phyloP scores from a whole-genome alignment of 1,140 invertebrate species.

The Drepana arcuata region DNA sequence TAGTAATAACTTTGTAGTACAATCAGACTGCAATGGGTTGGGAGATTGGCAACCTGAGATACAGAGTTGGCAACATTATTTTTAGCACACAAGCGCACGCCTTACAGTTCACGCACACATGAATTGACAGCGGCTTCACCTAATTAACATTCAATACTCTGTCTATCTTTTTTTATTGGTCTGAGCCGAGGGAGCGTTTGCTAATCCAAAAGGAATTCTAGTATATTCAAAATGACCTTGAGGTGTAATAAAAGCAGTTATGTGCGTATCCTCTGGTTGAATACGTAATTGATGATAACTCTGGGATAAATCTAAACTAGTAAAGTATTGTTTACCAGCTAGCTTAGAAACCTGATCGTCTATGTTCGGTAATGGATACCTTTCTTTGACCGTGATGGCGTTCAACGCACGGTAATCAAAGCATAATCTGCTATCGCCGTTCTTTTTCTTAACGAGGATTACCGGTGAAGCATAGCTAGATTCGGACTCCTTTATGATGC shows the following conservation, averaged over 20 bases:
- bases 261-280: conserved; percentile 18
- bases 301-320: conserved; percentile 43
- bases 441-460: conserved; percentile 20
- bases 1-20: too few species aligned
- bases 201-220: conserved; percentile 30
- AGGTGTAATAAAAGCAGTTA: conserved; percentile 36
- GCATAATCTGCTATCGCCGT: conserved; percentile 15
- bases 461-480: conserved; percentile 19
- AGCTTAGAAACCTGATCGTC: conserved; percentile 23
- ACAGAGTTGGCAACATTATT: too few species aligned
- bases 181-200: conserved; percentile 17
- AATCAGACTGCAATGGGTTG: too few species aligned
- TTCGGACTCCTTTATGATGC: conserved; percentile 19
- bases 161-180: too few species aligned
- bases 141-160: too few species aligned
- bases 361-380: conserved; percentile 20
- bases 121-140: too few species aligned
- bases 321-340: conserved; percentile 20
- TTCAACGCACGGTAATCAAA: conserved; percentile 39
- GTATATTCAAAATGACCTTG: conserved; percentile 39
- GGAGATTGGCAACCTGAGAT: too few species aligned
- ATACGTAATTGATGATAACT: conserved; percentile 65
- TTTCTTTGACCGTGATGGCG: conserved; percentile 28
- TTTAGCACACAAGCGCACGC: too few species aligned
- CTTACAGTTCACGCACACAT: too few species aligned